Percentiles rank a stretch among this genome's conserved stretches.
These are phyloP conservation scores for Pterostichus madidus DNA, from an alignment of 2,888 invertebrate genomes.

Conservation along the genomic window DNA sequence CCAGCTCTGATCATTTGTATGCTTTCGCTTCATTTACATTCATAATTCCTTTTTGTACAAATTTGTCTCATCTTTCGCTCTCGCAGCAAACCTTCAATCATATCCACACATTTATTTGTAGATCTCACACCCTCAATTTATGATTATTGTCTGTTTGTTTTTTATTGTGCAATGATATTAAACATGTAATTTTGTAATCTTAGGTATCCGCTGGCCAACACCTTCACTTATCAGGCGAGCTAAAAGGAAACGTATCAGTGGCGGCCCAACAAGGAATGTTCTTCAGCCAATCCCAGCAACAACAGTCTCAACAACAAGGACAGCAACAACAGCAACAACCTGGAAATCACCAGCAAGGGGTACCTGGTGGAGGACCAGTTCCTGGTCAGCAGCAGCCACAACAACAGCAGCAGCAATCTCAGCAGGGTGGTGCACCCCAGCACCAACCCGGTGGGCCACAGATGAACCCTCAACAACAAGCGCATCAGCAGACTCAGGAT, in stretches of 20 bases:
- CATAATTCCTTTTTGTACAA: no score
- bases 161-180: no score
- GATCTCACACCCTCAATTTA: no score
- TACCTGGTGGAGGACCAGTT: slow-evolving; percentile 7
- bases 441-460: slow-evolving; percentile 67
- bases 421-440: slow-evolving; percentile 67
- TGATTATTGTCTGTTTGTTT: no score
- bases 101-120: no score
- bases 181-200: no score
- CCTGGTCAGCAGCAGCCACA: slow-evolving; percentile 59
- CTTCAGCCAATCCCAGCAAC: slow-evolving; percentile 79
- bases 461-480: slow-evolving; percentile 66
- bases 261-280: slow-evolving; percentile 93
- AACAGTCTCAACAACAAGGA: slow-evolving; percentile 70
- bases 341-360: slow-evolving; percentile 57
- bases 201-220: slow-evolving; percentile 92
- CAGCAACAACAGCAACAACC: slow-evolving; percentile 77
- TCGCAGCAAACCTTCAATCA: no score
- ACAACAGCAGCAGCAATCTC: slow-evolving; percentile 68
- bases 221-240: slow-evolving; percentile 87
- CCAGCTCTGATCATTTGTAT: no score
- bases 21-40: no score
- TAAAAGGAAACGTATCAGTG: slow-evolving; percentile 87
- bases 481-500: slow-evolving; percentile 75
- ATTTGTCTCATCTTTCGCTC: no score